These are phyloP conservation scores for Caenorhabditis sp. DNA, from an alignment of 2,888 invertebrate species.

Conservation along the genomic window DNA sequence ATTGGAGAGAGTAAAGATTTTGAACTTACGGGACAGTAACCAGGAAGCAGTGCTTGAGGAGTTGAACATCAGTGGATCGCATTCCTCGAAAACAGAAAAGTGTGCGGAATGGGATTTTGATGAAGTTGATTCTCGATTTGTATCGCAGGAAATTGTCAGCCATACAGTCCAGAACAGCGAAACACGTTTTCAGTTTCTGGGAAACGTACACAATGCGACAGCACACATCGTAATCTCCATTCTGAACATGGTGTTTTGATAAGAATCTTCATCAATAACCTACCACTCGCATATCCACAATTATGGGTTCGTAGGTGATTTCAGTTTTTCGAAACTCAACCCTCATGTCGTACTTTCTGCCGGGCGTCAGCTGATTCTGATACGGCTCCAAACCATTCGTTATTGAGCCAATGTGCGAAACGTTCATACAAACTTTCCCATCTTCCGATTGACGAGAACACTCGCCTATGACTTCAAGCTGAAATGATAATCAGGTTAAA, in stretches of 20 bases:
- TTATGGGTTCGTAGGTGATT: slow-evolving; percentile 5
- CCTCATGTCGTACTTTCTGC: slow-evolving; percentile 17
- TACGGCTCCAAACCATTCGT: slow-evolving; percentile 6
- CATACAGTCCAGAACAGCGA: slow-evolving; percentile 12
- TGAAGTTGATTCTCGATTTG: slow-evolving; percentile 19
- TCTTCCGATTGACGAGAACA: background rate
- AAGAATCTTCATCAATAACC: background rate
- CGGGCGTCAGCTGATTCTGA: background rate
- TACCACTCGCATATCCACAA: slow-evolving; percentile 33
- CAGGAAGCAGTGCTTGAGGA: slow-evolving; percentile 5
- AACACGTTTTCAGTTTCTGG: slow-evolving; percentile 14
- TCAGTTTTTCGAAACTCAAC: slow-evolving; percentile 22
- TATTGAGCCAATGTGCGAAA: slow-evolving; percentile 30
- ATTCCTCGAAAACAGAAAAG: slow-evolving; percentile 6
- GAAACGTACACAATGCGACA: slow-evolving; percentile 39
- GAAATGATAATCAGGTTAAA: background rate
- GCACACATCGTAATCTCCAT: slow-evolving; percentile 1
- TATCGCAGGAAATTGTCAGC: background rate
- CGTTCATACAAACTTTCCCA: slow-evolving; percentile 6
- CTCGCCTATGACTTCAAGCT: background rate
- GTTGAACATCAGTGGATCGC: background rate
- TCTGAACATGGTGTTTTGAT: background rate
- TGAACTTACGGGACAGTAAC: slow-evolving; percentile 17
- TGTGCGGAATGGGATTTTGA: slow-evolving; percentile 36
- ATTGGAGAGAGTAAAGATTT: background rate